Conservation (phyloP, 2,888 invertebrate genomes). For the Spilosoma lubricipeda region DNA sequence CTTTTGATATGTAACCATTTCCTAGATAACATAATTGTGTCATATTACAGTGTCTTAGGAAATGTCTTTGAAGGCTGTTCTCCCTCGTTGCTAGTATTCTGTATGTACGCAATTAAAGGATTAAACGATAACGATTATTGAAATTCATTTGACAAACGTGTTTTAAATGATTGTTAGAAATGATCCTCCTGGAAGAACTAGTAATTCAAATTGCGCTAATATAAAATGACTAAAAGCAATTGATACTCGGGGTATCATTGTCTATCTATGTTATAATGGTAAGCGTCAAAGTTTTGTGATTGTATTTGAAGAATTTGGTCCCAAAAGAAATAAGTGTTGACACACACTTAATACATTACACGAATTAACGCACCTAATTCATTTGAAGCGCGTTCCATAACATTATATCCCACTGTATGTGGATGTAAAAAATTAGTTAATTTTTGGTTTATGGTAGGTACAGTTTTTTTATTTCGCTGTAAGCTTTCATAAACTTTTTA, state of each 20-base stretch:
- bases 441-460: too few species aligned
- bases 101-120: not conserved
- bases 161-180: not conserved
- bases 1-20: slow-evolving; percentile 34
- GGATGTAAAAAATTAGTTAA: too few species aligned
- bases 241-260: not conserved
- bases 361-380: too few species aligned
- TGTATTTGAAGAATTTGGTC: not conserved
- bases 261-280: not conserved
- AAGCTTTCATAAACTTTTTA: too few species aligned
- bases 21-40: slow-evolving; percentile 42
- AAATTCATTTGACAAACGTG: too few species aligned
- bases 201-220: not conserved
- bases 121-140: not conserved
- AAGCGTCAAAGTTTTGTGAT: not conserved
- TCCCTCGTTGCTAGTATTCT: not conserved
- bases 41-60: slow-evolving; percentile 4
- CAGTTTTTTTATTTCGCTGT: too few species aligned
- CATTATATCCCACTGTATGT: too few species aligned
- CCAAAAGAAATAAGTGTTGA: not conserved
- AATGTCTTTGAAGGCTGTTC: slow-evolving; percentile 1
- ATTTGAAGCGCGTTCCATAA: too few species aligned
- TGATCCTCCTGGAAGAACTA: not conserved
- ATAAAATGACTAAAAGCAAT: not conserved
- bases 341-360: too few species aligned